Evolutionary conservation across 2,113 vertebrate genomes (phyloP).

Genomic region (Ascaphus truei): DNA sequence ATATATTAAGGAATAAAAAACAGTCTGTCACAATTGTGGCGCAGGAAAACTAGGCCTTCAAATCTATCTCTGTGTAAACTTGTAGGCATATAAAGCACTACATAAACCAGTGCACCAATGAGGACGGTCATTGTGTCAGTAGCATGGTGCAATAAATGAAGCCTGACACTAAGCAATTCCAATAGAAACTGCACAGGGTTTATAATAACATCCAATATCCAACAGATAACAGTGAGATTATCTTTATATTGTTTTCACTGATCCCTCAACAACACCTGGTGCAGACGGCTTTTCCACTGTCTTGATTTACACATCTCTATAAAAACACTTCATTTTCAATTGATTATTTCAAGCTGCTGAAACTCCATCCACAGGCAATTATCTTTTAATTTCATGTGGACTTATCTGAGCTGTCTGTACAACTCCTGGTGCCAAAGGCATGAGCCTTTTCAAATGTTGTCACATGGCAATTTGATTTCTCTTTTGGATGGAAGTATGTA

Average conservation of each 20-base stretch:
- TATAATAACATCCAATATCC: background rate
- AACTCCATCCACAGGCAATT: conserved; percentile 50
- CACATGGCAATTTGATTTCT: conserved; percentile 54
- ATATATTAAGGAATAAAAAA: too few species aligned
- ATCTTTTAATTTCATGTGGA: conserved; percentile 53
- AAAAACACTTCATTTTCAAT: conserved; percentile 37
- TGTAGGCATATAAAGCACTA: too few species aligned
- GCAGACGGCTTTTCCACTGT: background rate
- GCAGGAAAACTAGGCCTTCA: too few species aligned
- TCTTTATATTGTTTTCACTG: background rate
- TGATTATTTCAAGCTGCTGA: conserved; percentile 48
- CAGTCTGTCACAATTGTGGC: too few species aligned
- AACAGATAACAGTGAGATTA: background rate
- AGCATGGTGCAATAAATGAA: too few species aligned
- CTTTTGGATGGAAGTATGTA: conserved; percentile 30
- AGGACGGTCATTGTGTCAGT: too few species aligned
- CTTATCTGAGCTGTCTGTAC: conserved; percentile 59
- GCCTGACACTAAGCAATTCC: background rate
- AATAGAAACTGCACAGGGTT: too few species aligned
- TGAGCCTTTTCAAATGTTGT: conserved; percentile 49
- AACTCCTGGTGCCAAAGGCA: conserved; percentile 56
- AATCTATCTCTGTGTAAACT: too few species aligned
- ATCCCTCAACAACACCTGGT: background rate
- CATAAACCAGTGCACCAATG: too few species aligned
- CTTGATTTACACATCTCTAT: background rate